Evolutionary conservation across 1,140 invertebrate genomes (phyloP), one percentile per base, ranked within the genome.

Genomic region (Diprion similis): DNA sequence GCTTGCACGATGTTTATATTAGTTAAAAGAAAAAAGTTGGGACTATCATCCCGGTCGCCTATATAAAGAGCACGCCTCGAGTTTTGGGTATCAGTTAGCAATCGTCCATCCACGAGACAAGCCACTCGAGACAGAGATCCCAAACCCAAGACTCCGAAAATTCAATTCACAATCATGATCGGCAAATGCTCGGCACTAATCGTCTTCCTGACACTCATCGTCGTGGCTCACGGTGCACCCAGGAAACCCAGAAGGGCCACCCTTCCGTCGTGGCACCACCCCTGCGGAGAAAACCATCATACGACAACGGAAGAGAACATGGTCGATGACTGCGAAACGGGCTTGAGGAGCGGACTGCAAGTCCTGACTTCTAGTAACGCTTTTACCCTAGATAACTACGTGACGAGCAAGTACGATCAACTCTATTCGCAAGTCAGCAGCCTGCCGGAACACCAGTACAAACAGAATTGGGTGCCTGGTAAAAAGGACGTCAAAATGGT

Each of bases 1-100:
- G 51, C n/a, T 59, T 59, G n/a, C 51, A 17, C 51, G n/a, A 15
- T 59, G 51, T 59, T 59, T 59, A 59, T 9, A 8, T 59, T 13
- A 59, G n/a, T n/a, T n/a, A n/a, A n/a, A n/a, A n/a, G n/a, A n/a
- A 59, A 59, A 59, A 59, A 59, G 51, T 59, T 59, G 11, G 24
- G 6, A 37, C 51, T 15, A 59, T 59, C 51, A 59, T 59, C 11
- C 51, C n/a, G 51, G 4, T 17, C n/a, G 51, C 6, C 82, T 85
- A 88, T 88, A 88, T 80, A 87, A 87, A 80, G 80, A 82, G 82
- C 80, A 83, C 83, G 85, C 80, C 73, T 75, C 77, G 80, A 79
- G 81, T 86, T 86, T 86, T 85, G 85, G 86, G 87, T 85, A 83
- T 84, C 85, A 88, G 85, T 88, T 80, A 77, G 71, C 78, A 70